Base-by-base conservation (phyloP, 2,797 vertebrate genomes). In the Melanogrammus aeglefinus region DNA sequence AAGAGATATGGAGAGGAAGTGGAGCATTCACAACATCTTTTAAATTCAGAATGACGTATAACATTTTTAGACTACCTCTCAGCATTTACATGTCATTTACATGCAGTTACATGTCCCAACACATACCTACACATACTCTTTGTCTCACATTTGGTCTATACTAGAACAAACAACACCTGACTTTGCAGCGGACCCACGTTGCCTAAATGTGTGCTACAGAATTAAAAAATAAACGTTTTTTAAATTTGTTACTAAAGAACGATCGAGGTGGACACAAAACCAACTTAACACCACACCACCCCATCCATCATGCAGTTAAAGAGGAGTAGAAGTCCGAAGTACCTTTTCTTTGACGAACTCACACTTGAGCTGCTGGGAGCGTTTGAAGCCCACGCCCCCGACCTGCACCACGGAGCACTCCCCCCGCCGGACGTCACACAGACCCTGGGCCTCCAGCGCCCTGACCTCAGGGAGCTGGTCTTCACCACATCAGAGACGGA, bases 291-390 rank as follows among this genome's bases (percentile, higher is more conserved):
- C 4, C 21, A n/a, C 24, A n/a, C 63, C 18, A 1, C 21, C 21
- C 63, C 18, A 66, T 70, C 7, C 66, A 70, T 21, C 57, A 8
- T 24, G 10, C 18, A 63, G 24, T 6, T n/a, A 63, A 63, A 63
- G 57, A 63, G 21, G 7, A 63, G 21, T 8, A 79, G 10, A 77
- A 81, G 76, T 77, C 73, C 6, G 35, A 75, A 88, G 83, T 93
- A 98, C 96, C 94, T 97, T 95, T 87, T 97, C 92, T 88, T 93
- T 94, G 79, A 93, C 92, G 88, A 98, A 90, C 95, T 98, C 96
- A 95, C 97, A 98, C 90, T 94, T 96, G 88, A 95, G 91, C 80
- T 92, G 92, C 57, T 91, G 83, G 33, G 94, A 95, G 79, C 95
- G 91, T 82, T 87, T 95, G 91, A 98, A 98, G 78, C 95, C 94